Evolutionary conservation across 2,888 invertebrate genomes (phyloP).

Genomic region (Oconnorella tubifera): DNA sequence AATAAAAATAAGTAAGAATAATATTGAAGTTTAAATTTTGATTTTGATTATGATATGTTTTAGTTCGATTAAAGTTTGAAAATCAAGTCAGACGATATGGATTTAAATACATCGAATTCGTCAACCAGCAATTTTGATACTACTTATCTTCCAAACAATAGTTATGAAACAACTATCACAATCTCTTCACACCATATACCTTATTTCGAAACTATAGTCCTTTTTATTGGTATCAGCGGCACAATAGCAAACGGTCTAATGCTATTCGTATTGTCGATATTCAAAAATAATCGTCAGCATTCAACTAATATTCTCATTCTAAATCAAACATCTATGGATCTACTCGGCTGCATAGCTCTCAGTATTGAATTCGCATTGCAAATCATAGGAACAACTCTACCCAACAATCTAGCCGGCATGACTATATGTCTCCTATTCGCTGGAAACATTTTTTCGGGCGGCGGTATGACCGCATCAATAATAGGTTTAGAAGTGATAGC

Average conservation of each 20-base stretch:
- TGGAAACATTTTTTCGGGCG: neutral
- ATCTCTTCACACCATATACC: no score
- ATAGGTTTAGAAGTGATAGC: neutral
- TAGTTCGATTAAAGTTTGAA: no score
- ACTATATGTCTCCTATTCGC: neutral
- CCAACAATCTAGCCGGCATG: neutral
- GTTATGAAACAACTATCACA: no score
- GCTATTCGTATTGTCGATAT: neutral
- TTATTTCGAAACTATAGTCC: neutral
- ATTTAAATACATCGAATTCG: no score
- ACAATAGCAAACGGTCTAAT: neutral
- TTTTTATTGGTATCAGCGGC: neutral
- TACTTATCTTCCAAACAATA: no score
- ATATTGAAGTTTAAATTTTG: no score
- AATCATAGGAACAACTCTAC: neutral
- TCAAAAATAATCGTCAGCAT: constrained; percentile 1
- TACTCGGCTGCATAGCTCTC: neutral
- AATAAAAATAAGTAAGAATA: no score
- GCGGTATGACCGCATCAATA: neutral
- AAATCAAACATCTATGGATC: neutral
- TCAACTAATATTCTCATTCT: neutral
- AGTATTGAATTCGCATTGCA: neutral
- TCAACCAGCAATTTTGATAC: no score
- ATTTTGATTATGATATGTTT: no score
- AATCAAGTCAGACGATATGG: no score